Evolutionary conservation across 2,113 vertebrate species (phyloP).

Genomic region (Girardinichthys multiradiatus): DNA sequence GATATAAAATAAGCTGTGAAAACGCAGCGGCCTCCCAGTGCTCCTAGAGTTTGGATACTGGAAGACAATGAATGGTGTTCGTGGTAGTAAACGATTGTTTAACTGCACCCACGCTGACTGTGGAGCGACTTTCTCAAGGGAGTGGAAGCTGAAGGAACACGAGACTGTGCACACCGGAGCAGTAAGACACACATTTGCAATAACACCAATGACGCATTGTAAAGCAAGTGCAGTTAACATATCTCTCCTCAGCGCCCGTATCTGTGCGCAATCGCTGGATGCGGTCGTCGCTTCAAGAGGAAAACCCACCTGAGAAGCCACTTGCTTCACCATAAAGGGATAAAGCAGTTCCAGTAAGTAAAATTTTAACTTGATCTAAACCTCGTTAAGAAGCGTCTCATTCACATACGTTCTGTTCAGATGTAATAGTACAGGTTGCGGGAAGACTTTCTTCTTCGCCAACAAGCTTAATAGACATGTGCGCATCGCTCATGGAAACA

Average conservation of each 20-base stretch:
- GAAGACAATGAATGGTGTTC: constrained; percentile 45
- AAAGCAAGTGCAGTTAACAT: not conserved
- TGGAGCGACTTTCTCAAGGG: constrained; percentile 66
- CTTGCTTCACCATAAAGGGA: constrained; percentile 60
- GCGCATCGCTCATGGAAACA: constrained; percentile 66
- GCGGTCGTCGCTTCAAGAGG: constrained; percentile 70
- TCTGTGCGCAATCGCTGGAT: constrained; percentile 62
- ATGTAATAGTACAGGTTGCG: constrained; percentile 64
- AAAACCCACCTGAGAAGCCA: constrained; percentile 74
- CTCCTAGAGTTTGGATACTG: not conserved
- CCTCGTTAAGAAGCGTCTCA: accelerated
- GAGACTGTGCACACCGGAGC: constrained; percentile 72
- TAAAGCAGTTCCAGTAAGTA: constrained; percentile 68
- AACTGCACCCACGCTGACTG: constrained; percentile 71
- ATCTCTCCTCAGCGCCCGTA: constrained; percentile 63
- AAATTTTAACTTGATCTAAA: too few relatives aligned
- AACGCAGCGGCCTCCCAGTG: not conserved
- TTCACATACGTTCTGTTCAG: constrained; percentile 40
- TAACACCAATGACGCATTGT: not conserved
- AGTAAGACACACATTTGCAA: constrained; percentile 48
- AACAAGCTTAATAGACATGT: constrained; percentile 71
- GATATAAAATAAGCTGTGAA: constrained; percentile 32
- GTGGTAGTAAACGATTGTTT: constrained; percentile 27
- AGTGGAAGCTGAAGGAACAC: constrained; percentile 77
- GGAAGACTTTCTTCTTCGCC: constrained; percentile 45